Conservation (phyloP, 2,888 invertebrate genomes). For the Aricia artaxerxes region DNA sequence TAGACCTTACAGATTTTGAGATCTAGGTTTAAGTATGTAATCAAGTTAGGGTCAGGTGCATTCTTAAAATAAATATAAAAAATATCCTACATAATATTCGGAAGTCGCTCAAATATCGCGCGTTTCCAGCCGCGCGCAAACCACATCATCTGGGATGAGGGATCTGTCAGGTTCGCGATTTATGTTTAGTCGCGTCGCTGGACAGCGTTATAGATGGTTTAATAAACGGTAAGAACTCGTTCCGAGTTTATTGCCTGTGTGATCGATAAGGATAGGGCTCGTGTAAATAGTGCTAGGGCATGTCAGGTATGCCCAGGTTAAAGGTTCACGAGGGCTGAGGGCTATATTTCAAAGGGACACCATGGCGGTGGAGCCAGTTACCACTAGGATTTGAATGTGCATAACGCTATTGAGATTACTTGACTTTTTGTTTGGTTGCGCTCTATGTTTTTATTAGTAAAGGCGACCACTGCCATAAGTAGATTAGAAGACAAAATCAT, state of each 20-base stretch:
- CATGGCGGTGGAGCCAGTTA: not conserved
- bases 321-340: not conserved
- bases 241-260: constrained; percentile 1
- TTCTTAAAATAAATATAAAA: no score
- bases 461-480: no score
- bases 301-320: not conserved
- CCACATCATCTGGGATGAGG: no score
- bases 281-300: not conserved
- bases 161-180: not conserved
- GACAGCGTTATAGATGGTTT: constrained; percentile 23
- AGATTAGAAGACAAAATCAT: no score
- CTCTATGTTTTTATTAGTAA: no score
- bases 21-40: no score
- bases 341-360: not conserved
- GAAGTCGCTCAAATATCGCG: no score
- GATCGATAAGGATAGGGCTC: not conserved
- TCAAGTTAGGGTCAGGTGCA: no score
- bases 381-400: not conserved
- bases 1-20: no score
- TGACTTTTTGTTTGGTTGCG: not conserved
- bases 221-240: constrained; percentile 26
- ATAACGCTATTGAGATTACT: not conserved
- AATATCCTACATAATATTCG: no score
- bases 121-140: no score
- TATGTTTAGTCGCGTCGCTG: not conserved